Base-by-base conservation (phyloP, 2,797 vertebrate genomes). In the Phoeniculus purpureus region DNA sequence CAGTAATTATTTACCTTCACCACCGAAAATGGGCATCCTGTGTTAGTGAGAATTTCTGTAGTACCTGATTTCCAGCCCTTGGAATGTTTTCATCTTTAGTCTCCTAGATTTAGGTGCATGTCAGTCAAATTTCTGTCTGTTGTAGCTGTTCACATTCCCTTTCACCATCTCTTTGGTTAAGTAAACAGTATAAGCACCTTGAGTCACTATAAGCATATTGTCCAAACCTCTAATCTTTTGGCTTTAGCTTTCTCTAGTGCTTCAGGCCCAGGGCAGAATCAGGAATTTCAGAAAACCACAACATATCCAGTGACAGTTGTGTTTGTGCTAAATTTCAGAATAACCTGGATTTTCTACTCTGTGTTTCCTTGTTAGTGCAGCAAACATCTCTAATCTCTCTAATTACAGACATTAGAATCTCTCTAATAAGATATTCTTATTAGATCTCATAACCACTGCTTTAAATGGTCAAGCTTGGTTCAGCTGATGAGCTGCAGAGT, bases 131-230 rank as follows among this genome's bases (percentile, higher is more conserved):
- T 78, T 89, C 56, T 87, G 27, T 91, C 72, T 80, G 3, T 71
- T 79, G 68, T 90, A 87, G 70, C 68, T 92, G 48, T n/a, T 82
- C 65, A 68, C 48, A 27, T 88, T 88, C 47, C 32, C 54, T 75
- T 94, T 85, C 83, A 47, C 52, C 1, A 0, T 71, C 37, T 82
- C 86, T 88, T 43, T 64, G 52, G 43, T 85, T 87, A 88, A 88
- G 48, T 82, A 82, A 95, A 93, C 25, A 90, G 45, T 81, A 85
- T 54, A 85, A 92, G 45, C 90, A 92, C 73, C 61, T 86, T 73
- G 56, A 93, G 27, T 85, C 55, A 60, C 65, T 81, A 6, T 20
- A 62, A 88, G 43, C 29, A 12, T 85, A 37, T 73, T 87, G 91
- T 78, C 77, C 71, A 91, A 68, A 32, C 27, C 62, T 86, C 37